These are phyloP conservation scores for Acrossocheilus fasciatus DNA, from an alignment of 2,797 vertebrate genomes.

Conservation along the genomic window DNA sequence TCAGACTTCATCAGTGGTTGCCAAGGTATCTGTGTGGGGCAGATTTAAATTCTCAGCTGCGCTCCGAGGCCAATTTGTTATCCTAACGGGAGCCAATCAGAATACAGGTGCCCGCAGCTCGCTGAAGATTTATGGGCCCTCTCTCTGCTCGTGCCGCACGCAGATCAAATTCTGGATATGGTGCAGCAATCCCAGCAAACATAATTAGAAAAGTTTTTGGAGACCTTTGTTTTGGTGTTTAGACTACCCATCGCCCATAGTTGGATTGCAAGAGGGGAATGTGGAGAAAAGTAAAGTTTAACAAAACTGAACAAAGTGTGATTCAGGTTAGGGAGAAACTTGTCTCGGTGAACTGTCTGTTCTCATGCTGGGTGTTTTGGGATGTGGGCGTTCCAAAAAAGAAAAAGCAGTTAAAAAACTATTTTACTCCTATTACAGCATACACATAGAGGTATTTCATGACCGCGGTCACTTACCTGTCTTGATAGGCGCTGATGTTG, in stretches of 20 bases:
- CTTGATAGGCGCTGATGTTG: constrained; percentile 35
- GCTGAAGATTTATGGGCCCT: constrained; percentile 60
- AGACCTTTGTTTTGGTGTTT: constrained; percentile 57
- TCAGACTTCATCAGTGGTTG: constrained; percentile 57
- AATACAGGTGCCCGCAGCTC: constrained; percentile 57
- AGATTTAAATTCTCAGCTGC: constrained; percentile 63
- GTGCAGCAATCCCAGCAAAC: constrained; percentile 46
- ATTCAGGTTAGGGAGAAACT: constrained; percentile 17
- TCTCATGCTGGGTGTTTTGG: constrained; percentile 11
- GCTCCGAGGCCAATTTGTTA: constrained; percentile 63
- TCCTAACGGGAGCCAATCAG: constrained; percentile 64
- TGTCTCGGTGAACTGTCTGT: background rate
- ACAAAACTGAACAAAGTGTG: background rate
- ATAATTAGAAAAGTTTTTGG: constrained; percentile 60
- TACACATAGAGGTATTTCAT: constrained; percentile 19
- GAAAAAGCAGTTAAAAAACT: constrained; percentile 19
- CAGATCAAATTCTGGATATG: constrained; percentile 58
- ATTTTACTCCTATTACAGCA: constrained; percentile 20
- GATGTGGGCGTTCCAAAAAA: constrained; percentile 14
- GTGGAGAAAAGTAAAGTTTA: constrained; percentile 5
- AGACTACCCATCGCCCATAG: constrained; percentile 25
- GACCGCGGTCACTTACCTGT: constrained; percentile 16
- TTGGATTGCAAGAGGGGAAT: constrained; percentile 18
- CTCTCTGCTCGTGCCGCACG: constrained; percentile 36
- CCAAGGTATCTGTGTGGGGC: constrained; percentile 64